phyloP scores from a whole-genome alignment of 53 echinoderm and acorn worm genomes.

The Apostichopus leukothele region DNA sequence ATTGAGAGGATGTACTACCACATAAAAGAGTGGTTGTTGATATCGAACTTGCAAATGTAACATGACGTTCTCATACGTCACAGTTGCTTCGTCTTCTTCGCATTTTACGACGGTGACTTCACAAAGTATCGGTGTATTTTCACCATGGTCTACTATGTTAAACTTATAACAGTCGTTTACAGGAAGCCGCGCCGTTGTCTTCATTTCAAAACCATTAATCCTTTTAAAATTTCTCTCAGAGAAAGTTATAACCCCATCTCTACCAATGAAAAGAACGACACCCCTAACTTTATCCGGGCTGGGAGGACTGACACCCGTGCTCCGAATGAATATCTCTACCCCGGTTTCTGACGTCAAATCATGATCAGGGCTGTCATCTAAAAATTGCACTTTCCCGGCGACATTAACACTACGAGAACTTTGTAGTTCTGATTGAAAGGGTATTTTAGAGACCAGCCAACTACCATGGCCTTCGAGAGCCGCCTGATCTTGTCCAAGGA shows the following conservation, averaged over 20 bases:
- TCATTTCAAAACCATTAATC: constrained; percentile 54
- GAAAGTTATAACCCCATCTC: constrained; percentile 66
- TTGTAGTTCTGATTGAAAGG: constrained; percentile 73
- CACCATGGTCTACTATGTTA: constrained; percentile 84
- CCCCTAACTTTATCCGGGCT: constrained; percentile 71
- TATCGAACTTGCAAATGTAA: constrained; percentile 77
- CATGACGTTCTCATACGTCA: constrained; percentile 49
- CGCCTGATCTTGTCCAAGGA: constrained; percentile 78
- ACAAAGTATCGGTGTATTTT: constrained; percentile 65
- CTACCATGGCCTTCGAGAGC: constrained; percentile 77
- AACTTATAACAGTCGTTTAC: constrained; percentile 77
- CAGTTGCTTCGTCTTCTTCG: constrained; percentile 53
- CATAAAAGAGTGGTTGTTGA: constrained; percentile 70
- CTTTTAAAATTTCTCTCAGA: constrained; percentile 69
- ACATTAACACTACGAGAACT: constrained; percentile 59
- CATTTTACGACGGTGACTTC: constrained; percentile 60
- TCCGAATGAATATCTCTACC: constrained; percentile 65
- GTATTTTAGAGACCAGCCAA: constrained; percentile 85
- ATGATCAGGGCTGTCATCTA: constrained; percentile 34
- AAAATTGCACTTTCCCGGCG: constrained; percentile 72
- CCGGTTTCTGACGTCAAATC: constrained; percentile 39
- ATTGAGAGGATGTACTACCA: constrained; percentile 54
- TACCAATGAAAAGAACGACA: constrained; percentile 61
- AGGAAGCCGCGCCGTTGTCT: constrained; percentile 73
- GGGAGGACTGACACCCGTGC: constrained; percentile 83